Evolutionary conservation across 2,797 vertebrate genomes (phyloP).

Genomic region (Hydrocynus forskahlii): DNA sequence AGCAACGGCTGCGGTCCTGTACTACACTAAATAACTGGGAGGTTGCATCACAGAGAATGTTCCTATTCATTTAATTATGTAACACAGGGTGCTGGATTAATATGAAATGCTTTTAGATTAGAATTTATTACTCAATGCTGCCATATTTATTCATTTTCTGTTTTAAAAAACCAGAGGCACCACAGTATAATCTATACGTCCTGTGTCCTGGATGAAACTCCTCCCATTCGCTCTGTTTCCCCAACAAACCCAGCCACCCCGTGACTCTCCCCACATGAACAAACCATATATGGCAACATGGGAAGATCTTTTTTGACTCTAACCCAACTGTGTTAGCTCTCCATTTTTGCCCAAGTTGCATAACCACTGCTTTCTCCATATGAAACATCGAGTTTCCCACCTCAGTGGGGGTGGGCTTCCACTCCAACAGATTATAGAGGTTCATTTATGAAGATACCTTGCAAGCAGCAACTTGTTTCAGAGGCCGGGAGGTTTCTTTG

Average conservation of each 20-base stretch:
- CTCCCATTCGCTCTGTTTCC: constrained; percentile 20
- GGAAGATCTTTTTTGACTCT: constrained; percentile 1
- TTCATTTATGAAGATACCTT: neutral
- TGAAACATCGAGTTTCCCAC: neutral
- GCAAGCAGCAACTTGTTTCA: constrained; percentile 34
- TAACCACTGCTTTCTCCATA: neutral
- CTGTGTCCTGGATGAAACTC: neutral
- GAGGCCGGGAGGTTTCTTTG: too few species aligned
- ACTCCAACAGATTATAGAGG: neutral
- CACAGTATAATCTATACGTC: neutral
- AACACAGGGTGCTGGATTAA: neutral
- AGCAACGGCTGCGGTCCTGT: neutral
- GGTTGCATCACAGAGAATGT: neutral
- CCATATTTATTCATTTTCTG: too few species aligned
- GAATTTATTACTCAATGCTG: neutral
- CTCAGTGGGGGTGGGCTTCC: neutral
- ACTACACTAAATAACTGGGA: neutral
- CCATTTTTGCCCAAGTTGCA: neutral
- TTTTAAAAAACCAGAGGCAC: neutral
- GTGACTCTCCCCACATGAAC: neutral
- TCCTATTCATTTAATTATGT: neutral
- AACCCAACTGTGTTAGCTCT: neutral
- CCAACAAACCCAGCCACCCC: neutral
- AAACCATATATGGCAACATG: constrained; percentile 37
- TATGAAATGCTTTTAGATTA: neutral